Conservation (phyloP, 2,797 vertebrate genomes). For the Sternotherus odoratus region DNA sequence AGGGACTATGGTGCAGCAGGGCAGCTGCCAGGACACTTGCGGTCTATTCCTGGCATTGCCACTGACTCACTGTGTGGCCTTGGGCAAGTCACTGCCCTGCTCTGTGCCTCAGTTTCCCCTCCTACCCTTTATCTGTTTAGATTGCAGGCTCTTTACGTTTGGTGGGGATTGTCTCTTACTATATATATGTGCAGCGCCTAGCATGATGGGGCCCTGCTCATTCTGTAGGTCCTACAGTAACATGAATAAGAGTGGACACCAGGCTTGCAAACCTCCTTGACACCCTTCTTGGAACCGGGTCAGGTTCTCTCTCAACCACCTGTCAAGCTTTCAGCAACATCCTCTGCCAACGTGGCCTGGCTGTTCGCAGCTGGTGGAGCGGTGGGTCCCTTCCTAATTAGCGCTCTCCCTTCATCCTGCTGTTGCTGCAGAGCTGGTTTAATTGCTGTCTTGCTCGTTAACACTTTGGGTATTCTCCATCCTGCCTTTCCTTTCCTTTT, state of each 20-base stretch:
- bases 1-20: not conserved
- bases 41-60: not conserved
- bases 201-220: not conserved
- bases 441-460: not conserved
- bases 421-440: not conserved
- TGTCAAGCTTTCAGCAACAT: not conserved
- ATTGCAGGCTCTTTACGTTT: not conserved
- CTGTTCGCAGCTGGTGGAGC: not conserved
- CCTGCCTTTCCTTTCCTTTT: not conserved
- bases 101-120: not conserved
- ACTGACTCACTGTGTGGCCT: not conserved
- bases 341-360: accelerated
- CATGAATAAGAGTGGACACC: not conserved
- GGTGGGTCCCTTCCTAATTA: conserved; percentile 15
- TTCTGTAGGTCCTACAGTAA: not conserved
- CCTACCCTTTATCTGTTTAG: not conserved
- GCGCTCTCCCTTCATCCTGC: not conserved
- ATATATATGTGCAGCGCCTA: not conserved
- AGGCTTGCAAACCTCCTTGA: not conserved
- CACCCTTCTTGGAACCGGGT: not conserved
- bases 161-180: not conserved
- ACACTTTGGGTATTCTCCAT: not conserved
- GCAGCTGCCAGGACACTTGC: not conserved
- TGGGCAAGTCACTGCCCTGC: not conserved
- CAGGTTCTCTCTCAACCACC: not conserved